Evolutionary conservation across 2,113 vertebrate species (phyloP).

Genomic region (Amphiprion ocellaris): DNA sequence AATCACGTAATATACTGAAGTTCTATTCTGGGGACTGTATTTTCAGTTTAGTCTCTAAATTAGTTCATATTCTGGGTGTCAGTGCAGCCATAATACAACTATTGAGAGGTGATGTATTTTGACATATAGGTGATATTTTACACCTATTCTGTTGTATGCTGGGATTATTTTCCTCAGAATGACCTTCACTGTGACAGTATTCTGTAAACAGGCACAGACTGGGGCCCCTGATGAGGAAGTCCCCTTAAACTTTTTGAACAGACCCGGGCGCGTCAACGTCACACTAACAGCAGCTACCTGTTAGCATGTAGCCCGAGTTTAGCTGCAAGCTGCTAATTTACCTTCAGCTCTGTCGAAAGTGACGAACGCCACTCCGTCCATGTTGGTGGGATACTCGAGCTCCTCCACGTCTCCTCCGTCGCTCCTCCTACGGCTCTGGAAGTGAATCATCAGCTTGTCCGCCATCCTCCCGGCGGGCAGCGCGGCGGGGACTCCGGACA

Average conservation of each 20-base stretch:
- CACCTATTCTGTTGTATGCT: too few species aligned
- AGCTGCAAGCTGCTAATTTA: constrained; percentile 19
- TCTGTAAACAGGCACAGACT: background rate
- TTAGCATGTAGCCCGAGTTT: background rate
- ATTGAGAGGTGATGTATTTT: too few species aligned
- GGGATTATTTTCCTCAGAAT: background rate
- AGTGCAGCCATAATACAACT: too few species aligned
- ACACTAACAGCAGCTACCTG: background rate
- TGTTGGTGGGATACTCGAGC: constrained; percentile 52
- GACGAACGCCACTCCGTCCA: constrained; percentile 70
- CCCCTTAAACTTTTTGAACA: background rate
- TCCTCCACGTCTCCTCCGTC: constrained; percentile 70
- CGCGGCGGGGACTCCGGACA: constrained; percentile 59
- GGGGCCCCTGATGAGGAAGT: accelerated
- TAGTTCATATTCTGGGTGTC: too few species aligned
- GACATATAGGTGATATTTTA: too few species aligned
- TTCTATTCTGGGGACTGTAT: too few species aligned
- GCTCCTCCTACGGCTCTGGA: constrained; percentile 64
- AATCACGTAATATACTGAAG: too few species aligned
- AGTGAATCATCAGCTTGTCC: constrained; percentile 73
- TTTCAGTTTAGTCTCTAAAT: too few species aligned
- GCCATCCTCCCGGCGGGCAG: constrained; percentile 44
- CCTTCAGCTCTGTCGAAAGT: constrained; percentile 65
- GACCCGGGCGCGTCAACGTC: background rate
- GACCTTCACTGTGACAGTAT: accelerated